Evolutionary conservation across 2,888 invertebrate genomes (phyloP).

Genomic region (Cantharis flavilabris): DNA sequence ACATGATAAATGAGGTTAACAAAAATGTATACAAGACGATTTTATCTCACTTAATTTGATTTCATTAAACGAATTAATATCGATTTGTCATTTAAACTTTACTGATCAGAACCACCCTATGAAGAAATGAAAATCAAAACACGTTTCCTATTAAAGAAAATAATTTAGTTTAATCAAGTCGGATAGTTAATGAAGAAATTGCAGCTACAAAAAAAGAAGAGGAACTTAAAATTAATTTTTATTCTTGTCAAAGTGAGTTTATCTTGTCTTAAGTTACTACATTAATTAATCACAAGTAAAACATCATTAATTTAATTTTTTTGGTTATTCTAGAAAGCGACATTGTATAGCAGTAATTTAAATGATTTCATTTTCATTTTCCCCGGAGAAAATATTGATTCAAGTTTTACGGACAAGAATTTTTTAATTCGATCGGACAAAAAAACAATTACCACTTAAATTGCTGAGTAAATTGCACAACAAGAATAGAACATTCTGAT

Average conservation of each 20-base stretch:
- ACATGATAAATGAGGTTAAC: background rate
- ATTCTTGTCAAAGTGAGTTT: background rate
- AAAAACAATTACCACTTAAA: background rate
- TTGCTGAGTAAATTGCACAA: background rate
- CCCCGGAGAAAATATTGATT: background rate
- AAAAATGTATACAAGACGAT: background rate
- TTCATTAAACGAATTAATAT: background rate
- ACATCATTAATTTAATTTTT: conserved; percentile 5
- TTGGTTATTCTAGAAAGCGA: background rate
- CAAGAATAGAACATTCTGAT: conserved; percentile 4
- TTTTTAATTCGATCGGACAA: background rate
- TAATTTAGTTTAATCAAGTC: background rate
- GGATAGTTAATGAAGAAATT: background rate
- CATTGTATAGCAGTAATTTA: background rate
- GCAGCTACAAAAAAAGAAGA: background rate
- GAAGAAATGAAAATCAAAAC: background rate
- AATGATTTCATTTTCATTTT: background rate
- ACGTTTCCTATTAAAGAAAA: background rate
- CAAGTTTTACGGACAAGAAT: background rate
- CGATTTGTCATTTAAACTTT: background rate
- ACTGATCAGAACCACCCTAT: background rate
- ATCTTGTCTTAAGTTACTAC: background rate
- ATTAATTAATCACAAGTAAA: conserved; percentile 1
- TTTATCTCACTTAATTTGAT: background rate
- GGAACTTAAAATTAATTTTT: background rate